These are phyloP conservation scores for Ylistrum balloti DNA, from an alignment of 1,140 invertebrate species.

Conservation along the genomic window DNA sequence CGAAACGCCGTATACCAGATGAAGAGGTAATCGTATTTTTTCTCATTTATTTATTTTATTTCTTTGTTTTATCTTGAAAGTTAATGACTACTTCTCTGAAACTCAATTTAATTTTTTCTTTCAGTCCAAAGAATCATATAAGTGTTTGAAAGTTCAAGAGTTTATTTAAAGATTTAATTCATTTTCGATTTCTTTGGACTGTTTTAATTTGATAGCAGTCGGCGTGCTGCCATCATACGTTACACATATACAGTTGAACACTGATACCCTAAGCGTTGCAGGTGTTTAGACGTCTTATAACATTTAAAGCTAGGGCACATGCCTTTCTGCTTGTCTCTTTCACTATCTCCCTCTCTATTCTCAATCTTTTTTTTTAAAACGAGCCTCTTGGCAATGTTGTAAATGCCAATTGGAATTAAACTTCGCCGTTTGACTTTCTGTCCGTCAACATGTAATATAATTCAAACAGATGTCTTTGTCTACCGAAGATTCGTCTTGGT, in stretches of 20 bases:
- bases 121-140: not conserved
- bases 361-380: no score
- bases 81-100: not conserved
- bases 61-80: conserved; percentile 21
- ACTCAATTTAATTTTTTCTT: not conserved
- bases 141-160: not conserved
- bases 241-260: not conserved
- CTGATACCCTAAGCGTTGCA: not conserved
- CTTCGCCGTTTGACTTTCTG: not conserved
- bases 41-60: not conserved
- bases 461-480: not conserved
- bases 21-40: not conserved
- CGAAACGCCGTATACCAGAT: not conserved
- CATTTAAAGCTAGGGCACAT: not conserved
- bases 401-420: not conserved
- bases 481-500: not conserved
- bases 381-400: not conserved
- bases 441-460: not conserved
- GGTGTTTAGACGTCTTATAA: not conserved
- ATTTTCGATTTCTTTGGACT: conserved; percentile 5
- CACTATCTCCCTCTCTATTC: not conserved
- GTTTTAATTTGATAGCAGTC: conserved; percentile 17
- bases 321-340: not conserved
- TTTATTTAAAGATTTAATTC: conserved; percentile 31
- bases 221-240: not conserved